Percentiles rank a stretch among this genome's conserved stretches.
Evolutionary conservation across 2,797 vertebrate species (phyloP).

Genomic region (Tamandua tetradactyla): DNA sequence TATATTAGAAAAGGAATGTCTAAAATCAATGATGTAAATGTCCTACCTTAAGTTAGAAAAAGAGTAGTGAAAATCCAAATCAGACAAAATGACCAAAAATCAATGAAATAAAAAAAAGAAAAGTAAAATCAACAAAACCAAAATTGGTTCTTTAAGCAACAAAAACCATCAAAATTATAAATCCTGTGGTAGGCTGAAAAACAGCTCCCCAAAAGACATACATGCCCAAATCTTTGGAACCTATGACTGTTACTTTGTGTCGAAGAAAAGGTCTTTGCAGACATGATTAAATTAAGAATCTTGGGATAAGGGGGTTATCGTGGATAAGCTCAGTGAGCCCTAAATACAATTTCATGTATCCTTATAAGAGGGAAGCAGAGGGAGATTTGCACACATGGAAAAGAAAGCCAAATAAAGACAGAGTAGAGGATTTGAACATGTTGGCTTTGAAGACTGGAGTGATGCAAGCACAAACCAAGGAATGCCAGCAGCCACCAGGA

Average conservation of each 20-base stretch:
- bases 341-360: neutral
- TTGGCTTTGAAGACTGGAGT: neutral
- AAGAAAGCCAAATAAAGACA: neutral
- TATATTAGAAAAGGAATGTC: no score
- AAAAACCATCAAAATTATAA: slow-evolving; percentile 5
- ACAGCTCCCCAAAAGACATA: neutral
- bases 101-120: no score
- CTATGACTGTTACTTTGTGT: neutral
- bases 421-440: neutral
- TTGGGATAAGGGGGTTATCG: neutral
- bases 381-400: neutral
- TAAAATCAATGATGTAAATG: neutral
- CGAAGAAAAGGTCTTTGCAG: neutral
- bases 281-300: neutral
- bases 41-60: neutral
- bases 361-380: neutral
- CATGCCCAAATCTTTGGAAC: neutral
- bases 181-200: no score
- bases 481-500: neutral
- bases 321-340: neutral
- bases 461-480: neutral
- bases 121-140: no score
- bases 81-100: slow-evolving; percentile 13
- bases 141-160: neutral
- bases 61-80: neutral